Conservation (phyloP, 1,140 invertebrate species). For the Macrobrachium nipponense region DNA sequence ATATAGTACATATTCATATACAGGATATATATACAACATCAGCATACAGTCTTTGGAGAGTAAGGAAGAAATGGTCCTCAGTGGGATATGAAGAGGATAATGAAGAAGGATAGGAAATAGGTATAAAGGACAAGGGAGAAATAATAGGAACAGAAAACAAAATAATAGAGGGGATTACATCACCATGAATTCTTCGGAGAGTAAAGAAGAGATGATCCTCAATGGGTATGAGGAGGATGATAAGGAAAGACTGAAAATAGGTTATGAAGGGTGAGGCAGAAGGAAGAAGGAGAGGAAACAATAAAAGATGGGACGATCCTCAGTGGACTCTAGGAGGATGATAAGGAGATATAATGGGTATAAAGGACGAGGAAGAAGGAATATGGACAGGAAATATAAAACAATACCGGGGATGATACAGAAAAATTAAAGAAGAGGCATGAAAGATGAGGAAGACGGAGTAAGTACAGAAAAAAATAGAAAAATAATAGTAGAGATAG, state of each 20-base stretch:
- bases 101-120: neutral
- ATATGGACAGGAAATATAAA: neutral
- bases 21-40: too few relatives aligned
- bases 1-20: too few relatives aligned
- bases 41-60: too few relatives aligned
- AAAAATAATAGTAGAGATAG: neutral
- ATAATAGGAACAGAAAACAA: too few relatives aligned
- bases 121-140: neutral
- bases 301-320: neutral
- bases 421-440: too few relatives aligned
- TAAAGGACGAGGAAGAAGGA: neutral
- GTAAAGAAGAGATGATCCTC: neutral
- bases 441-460: neutral
- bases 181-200: too few relatives aligned
- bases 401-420: neutral
- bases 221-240: neutral
- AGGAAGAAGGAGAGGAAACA: too few relatives aligned
- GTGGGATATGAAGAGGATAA: neutral
- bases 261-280: neutral
- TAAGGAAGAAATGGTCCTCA: too few relatives aligned
- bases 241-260: neutral
- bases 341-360: neutral
- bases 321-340: neutral
- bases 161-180: too few relatives aligned
- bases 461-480: neutral